Percentiles rank a stretch among this genome's conserved stretches.
These are phyloP conservation scores for Leptinotarsa texana DNA, from an alignment of 1,140 invertebrate species.

Conservation along the genomic window DNA sequence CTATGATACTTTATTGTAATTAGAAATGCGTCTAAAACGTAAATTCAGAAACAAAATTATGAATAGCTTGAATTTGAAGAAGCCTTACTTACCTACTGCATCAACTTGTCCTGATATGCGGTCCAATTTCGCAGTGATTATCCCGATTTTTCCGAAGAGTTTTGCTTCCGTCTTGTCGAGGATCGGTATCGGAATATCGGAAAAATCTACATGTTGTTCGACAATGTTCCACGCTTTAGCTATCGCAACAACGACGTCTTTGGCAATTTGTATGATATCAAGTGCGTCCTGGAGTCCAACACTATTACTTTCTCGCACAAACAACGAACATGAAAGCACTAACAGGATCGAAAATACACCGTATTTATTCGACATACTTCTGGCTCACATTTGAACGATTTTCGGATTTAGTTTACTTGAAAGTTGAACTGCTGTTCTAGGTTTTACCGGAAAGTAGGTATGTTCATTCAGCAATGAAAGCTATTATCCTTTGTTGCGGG, in stretches of 20 bases:
- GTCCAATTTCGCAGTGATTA: constrained; percentile 43
- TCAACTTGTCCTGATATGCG: constrained; percentile 51
- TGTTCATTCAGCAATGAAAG: background rate
- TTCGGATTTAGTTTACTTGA: background rate
- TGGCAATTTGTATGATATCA: constrained; percentile 65
- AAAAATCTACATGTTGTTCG: constrained; percentile 58
- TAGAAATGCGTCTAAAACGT: too few relatives aligned
- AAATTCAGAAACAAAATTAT: too few relatives aligned
- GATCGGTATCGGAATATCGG: constrained; percentile 62
- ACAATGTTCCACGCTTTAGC: constrained; percentile 67
- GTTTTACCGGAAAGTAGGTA: background rate
- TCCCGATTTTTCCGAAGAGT: constrained; percentile 45
- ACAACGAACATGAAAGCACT: background rate
- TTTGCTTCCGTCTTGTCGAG: constrained; percentile 54
- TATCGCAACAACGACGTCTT: constrained; percentile 62
- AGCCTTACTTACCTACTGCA: constrained; percentile 43
- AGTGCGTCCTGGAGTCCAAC: constrained; percentile 45
- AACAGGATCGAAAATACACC: background rate
- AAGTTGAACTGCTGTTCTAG: background rate
- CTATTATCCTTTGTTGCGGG: background rate
- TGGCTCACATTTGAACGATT: background rate
- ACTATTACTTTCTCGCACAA: background rate
- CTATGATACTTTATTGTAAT: too few relatives aligned
- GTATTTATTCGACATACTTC: background rate
- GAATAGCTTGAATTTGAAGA: background rate